Evolutionary conservation across 2,113 vertebrate species (phyloP), one percentile per base, ranked within the genome.

Genomic region (Agapornis roseicollis): DNA sequence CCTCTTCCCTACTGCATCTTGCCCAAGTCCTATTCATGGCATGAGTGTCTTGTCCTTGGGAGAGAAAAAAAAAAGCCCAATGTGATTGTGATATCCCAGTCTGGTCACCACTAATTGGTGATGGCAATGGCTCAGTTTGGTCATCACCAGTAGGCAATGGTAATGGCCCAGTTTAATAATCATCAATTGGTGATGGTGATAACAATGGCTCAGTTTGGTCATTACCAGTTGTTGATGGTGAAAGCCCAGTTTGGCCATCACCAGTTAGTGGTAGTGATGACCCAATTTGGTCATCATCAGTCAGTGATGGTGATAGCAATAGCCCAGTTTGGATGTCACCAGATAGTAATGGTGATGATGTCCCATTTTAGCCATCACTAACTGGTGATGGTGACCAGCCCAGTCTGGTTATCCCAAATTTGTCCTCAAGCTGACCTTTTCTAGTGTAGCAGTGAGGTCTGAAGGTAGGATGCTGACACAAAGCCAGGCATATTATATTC

Each of bases 351-450:
- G 20, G 55, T n/a, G 33, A 58, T n/a, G 33, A 58, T n/a, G 33
- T 31, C 55, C 55, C 55, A n/a, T 33, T 58, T n/a, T n/a, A n/a
- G 13, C 33, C 33, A 2, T 58, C 55, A n/a, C 20, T 13, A 63
- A 6, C 14, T 37, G 41, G 6, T 18, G 60, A 8, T 23, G 58
- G 1, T 33, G 61, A 74, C 7, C 9, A 4, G 50, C 79, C 71
- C 80, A 9, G 10, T 4, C 6, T 47, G 50, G 50, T 33, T 74
- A 3, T 19, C 80, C 52, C 33, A 39, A 5, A 6, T 65, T 64
- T 77, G 96, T 93, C 96, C 96, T 96, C 94, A 13, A 70, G 84
- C 50, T 93, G 96, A 96, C 97, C 97, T 97, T 88, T 78, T 85
- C 16, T 0, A 0, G n/a, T 22, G 11, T n/a, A 8, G 31, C n/a